phyloP scores from a whole-genome alignment of 2,797 vertebrate genomes.

The Malacoctenus gilli region DNA sequence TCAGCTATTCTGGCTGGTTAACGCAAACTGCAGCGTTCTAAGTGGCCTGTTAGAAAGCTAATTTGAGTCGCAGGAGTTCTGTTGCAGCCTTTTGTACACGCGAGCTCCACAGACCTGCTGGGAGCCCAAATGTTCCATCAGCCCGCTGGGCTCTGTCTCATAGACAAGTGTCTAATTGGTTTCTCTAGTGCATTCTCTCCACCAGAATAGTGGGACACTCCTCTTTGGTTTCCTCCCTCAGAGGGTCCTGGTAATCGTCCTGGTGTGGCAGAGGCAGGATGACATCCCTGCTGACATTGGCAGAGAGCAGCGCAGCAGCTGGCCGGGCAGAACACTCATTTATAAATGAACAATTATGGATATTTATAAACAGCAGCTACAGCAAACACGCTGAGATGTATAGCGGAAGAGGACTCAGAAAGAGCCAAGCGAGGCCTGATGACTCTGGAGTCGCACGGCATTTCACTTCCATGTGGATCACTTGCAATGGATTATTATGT shows the following conservation, averaged over 20 bases:
- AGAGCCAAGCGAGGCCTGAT: too few relatives aligned
- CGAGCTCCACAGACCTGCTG: constrained; percentile 53
- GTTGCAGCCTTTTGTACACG: constrained; percentile 28
- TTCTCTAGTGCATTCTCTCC: constrained; percentile 30
- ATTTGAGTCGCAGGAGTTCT: constrained; percentile 23
- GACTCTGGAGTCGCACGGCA: too few relatives aligned
- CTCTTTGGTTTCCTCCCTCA: constrained; percentile 35
- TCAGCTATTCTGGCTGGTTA: constrained; percentile 11
- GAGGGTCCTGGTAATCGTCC: constrained; percentile 26
- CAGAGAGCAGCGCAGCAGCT: constrained; percentile 14
- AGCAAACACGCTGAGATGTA: background rate
- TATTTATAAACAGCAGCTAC: too few relatives aligned
- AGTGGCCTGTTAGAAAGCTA: constrained; percentile 38
- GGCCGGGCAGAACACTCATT: background rate
- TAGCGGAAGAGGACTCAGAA: background rate
- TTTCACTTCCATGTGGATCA: too few relatives aligned
- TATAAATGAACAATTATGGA: too few relatives aligned
- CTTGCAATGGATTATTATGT: too few relatives aligned
- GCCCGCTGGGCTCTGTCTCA: constrained; percentile 23
- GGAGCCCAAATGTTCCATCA: constrained; percentile 52
- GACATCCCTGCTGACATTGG: constrained; percentile 10
- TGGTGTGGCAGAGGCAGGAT: constrained; percentile 12
- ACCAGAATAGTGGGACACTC: constrained; percentile 7
- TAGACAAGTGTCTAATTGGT: constrained; percentile 41
- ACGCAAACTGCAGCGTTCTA: constrained; percentile 17